Percentiles rank a stretch among this genome's conserved stretches.
Evolutionary conservation across 2,888 invertebrate genomes (phyloP).

Genomic region (Aphidius colemani): DNA sequence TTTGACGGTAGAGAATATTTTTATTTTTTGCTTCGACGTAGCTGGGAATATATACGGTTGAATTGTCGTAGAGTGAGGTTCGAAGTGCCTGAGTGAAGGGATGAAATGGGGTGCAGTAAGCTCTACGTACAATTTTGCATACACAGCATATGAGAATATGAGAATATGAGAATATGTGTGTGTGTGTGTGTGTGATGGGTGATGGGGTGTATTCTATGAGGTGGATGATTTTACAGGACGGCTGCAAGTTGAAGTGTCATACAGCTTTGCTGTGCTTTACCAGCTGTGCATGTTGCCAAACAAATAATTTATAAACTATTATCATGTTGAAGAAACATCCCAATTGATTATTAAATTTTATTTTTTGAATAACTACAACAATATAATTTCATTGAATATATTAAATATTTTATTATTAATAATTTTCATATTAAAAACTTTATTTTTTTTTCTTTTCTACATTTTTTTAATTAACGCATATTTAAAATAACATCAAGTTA

Average conservation of each 20-base stretch:
- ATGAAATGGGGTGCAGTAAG: slow-evolving; percentile 1
- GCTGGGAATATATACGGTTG: not conserved
- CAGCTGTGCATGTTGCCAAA: slow-evolving; percentile 26
- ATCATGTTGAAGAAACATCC: no score
- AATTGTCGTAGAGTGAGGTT: slow-evolving; percentile 1
- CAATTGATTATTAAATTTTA: no score
- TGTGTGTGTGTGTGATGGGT: slow-evolving; percentile 20
- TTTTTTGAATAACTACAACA: no score
- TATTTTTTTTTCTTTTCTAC: no score
- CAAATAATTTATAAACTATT: no score
- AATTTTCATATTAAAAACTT: no score
- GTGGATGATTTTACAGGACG: slow-evolving; percentile 56
- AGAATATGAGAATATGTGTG: not conserved
- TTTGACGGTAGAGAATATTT: not conserved
- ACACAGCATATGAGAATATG: slow-evolving; percentile 18
- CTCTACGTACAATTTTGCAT: not conserved
- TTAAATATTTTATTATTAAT: no score
- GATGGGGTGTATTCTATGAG: slow-evolving; percentile 42
- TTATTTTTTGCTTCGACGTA: not conserved
- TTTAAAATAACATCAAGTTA: no score
- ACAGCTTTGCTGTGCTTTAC: slow-evolving; percentile 43
- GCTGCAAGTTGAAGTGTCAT: slow-evolving; percentile 52
- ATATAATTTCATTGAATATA: no score
- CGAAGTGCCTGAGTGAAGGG: not conserved
- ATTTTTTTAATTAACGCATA: no score